Conservation (phyloP, 1,140 invertebrate genomes). For the Zaprionus ghesquierei region DNA sequence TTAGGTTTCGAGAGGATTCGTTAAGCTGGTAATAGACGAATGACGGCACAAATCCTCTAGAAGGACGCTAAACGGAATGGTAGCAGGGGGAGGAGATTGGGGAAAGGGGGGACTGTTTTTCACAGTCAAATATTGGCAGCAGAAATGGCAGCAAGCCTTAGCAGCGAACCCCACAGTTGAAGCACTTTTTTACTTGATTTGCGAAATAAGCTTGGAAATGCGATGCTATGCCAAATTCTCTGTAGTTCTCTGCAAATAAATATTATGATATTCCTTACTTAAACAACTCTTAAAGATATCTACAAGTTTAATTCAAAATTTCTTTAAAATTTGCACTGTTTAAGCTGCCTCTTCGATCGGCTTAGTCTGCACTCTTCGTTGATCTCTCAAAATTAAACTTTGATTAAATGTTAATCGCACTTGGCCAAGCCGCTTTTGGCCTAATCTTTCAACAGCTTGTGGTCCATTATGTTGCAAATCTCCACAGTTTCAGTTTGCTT, state of each 20-base stretch:
- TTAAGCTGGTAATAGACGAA: slow-evolving; percentile 58
- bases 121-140: neutral
- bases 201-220: neutral
- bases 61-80: neutral
- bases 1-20: slow-evolving; percentile 32
- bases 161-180: neutral
- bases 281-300: neutral
- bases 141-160: neutral
- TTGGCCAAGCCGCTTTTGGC: neutral
- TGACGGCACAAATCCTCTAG: neutral
- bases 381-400: neutral
- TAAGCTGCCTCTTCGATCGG: neutral
- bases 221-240: neutral
- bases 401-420: slow-evolving; percentile 6
- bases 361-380: neutral
- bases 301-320: neutral
- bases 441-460: slow-evolving; percentile 10
- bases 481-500: neutral
- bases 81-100: neutral
- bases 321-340: neutral
- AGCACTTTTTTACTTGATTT: neutral
- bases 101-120: neutral
- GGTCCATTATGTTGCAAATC: slow-evolving; percentile 8
- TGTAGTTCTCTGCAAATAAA: neutral
- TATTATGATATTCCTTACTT: neutral